phyloP scores from a whole-genome alignment of 2,113 vertebrate species.

The Zapornia atra region DNA sequence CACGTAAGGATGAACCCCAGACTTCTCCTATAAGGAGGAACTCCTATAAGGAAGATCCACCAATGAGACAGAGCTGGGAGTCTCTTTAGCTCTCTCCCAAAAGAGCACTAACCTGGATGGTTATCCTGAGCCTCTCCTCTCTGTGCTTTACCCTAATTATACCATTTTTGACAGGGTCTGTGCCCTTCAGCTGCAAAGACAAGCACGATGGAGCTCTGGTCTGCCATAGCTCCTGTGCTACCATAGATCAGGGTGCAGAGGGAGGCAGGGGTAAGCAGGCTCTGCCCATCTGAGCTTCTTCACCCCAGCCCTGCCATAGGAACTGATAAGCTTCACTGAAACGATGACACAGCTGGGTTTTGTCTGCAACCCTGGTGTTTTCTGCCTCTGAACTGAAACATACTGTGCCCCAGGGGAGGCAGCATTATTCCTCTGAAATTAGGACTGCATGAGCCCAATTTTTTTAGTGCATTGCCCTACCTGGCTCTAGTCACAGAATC shows the following conservation, averaged over 20 bases:
- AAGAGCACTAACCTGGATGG: not conserved
- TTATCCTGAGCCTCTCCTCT: not conserved
- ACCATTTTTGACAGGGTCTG: not conserved
- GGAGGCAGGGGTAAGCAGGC: too few species aligned
- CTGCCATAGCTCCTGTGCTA: not conserved
- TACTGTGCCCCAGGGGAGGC: not conserved
- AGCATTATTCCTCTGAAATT: not conserved
- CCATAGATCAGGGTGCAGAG: not conserved
- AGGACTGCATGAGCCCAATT: not conserved
- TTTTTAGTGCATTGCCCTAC: not conserved
- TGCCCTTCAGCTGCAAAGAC: not conserved
- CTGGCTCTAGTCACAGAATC: not conserved
- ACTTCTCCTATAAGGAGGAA: not conserved
- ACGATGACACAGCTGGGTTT: accelerated
- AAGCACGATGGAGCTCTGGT: not conserved
- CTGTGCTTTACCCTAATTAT: not conserved
- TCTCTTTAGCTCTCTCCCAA: not conserved
- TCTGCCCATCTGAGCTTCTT: not conserved
- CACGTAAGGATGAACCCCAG: not conserved
- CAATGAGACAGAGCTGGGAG: not conserved
- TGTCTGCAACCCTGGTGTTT: not conserved
- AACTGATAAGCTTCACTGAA: not conserved
- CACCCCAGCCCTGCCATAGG: not conserved
- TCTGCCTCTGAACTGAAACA: not conserved
- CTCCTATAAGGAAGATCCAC: not conserved